phyloP scores from a whole-genome alignment of 2,113 vertebrate species.

The Pseudopipra pipra region DNA sequence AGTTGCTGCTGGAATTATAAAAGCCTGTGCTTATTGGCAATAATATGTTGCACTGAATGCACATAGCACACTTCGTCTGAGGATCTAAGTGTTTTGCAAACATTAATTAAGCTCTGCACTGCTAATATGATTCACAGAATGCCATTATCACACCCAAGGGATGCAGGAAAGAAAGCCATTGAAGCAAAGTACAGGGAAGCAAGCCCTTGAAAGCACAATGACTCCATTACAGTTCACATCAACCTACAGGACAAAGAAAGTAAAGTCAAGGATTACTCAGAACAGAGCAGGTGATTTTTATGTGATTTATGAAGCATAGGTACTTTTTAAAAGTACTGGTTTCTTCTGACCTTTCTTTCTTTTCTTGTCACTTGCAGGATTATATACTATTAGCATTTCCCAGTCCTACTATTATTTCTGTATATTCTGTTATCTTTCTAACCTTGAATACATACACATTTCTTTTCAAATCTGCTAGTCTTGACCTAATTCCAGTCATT shows the following conservation, averaged over 20 bases:
- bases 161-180: background rate
- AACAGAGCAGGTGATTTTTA: background rate
- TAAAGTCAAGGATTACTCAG: background rate
- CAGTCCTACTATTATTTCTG: background rate
- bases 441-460: background rate
- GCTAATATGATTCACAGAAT: constrained; percentile 51
- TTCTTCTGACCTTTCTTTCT: background rate
- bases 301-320: background rate
- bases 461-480: background rate
- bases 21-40: constrained; percentile 2
- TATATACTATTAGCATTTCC: background rate
- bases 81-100: constrained; percentile 51
- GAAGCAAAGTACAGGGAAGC: background rate
- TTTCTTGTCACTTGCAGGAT: background rate
- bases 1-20: background rate
- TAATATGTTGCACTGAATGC: background rate
- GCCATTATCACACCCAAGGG: constrained; percentile 54
- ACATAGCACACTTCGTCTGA: constrained; percentile 18
- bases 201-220: constrained; percentile 23
- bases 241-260: background rate
- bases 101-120: constrained; percentile 58
- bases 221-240: background rate
- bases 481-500: background rate
- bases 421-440: background rate
- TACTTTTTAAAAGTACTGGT: background rate